Evolutionary conservation across 2,113 vertebrate genomes (phyloP).

Genomic region (Coreoperca whiteheadi): DNA sequence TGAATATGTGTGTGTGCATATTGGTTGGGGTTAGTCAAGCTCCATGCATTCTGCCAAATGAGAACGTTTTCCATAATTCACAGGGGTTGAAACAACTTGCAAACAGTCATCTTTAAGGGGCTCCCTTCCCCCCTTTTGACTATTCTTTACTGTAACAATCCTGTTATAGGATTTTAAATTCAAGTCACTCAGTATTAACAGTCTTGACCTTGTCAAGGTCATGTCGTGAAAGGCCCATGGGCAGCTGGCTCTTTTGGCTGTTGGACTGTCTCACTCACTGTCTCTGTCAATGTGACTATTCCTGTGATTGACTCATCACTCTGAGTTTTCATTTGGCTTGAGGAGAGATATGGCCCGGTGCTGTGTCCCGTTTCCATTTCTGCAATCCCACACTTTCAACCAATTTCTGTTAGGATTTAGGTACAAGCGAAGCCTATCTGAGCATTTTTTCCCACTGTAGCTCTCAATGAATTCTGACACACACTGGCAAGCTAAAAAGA

Average conservation of each 20-base stretch:
- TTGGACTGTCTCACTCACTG: slow-evolving; percentile 57
- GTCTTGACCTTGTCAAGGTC: slow-evolving; percentile 74
- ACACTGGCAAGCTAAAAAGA: slow-evolving; percentile 10
- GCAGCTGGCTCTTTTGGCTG: slow-evolving; percentile 61
- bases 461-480: slow-evolving; percentile 40
- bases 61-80: slow-evolving; percentile 15
- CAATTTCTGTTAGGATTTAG: slow-evolving; percentile 60
- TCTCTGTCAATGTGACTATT: slow-evolving; percentile 62
- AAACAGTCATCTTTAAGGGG: slow-evolving; percentile 10
- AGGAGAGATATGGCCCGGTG: slow-evolving; percentile 61
- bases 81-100: background rate
- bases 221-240: slow-evolving; percentile 37
- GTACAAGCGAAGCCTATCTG: slow-evolving; percentile 37
- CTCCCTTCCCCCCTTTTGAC: background rate
- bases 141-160: slow-evolving; percentile 30
- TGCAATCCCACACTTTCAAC: slow-evolving; percentile 61
- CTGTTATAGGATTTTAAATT: slow-evolving; percentile 52
- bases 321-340: slow-evolving; percentile 66
- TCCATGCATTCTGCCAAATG: slow-evolving; percentile 5
- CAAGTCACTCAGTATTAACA: slow-evolving; percentile 56
- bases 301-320: slow-evolving; percentile 66
- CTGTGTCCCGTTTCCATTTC: slow-evolving; percentile 54
- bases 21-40: too few species aligned
- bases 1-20: background rate
- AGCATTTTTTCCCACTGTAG: slow-evolving; percentile 35